Conservation (phyloP, 2,888 invertebrate species). For the Diadromus collaris region DNA sequence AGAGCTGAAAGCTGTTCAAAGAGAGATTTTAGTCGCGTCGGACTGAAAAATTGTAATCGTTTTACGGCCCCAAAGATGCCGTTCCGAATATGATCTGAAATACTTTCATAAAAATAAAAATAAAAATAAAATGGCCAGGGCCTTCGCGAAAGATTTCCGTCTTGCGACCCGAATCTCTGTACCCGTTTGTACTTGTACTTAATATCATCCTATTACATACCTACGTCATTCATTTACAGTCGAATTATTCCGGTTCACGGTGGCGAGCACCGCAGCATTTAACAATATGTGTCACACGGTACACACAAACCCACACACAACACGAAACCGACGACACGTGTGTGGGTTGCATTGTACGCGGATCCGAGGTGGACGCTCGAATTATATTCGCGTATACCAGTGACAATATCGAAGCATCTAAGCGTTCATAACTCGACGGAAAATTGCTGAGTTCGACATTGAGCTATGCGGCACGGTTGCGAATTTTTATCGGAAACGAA, state of each 20-base stretch:
- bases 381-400: not conserved
- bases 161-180: conserved; percentile 12
- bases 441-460: not conserved
- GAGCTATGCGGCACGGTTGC: not conserved
- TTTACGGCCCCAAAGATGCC: not conserved
- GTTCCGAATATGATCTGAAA: not conserved
- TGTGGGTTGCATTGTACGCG: not conserved
- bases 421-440: not conserved
- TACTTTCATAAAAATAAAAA: no score
- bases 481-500: not conserved
- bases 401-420: not conserved
- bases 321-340: not conserved
- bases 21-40: not conserved
- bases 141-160: not conserved
- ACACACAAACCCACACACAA: conserved; percentile 14
- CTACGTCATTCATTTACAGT: conserved; percentile 39
- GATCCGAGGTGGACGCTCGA: not conserved
- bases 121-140: not conserved
- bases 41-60: not conserved
- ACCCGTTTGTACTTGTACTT: conserved; percentile 42
- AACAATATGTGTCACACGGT: conserved; percentile 44
- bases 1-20: not conserved
- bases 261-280: conserved; percentile 48
- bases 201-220: conserved; percentile 36
- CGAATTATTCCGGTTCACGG: conserved; percentile 49